phyloP scores from a whole-genome alignment of 2,797 vertebrate genomes.

The Enteromius anoplus region DNA sequence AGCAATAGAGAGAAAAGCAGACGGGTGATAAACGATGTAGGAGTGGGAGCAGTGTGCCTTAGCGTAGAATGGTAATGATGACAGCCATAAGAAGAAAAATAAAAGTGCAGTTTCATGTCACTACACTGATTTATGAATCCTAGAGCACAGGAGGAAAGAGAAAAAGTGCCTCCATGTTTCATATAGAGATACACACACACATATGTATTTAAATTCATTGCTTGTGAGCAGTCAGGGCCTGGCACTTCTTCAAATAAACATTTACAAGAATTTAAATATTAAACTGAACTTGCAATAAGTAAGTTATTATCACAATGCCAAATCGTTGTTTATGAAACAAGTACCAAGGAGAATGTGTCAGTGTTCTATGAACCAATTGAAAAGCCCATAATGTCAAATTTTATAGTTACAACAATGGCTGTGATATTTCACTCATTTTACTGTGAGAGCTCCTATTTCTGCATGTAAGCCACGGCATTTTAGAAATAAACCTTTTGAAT shows the following conservation, averaged over 20 bases:
- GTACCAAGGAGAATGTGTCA: constrained; percentile 21
- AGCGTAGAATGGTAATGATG: constrained; percentile 66
- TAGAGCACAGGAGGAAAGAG: constrained; percentile 52
- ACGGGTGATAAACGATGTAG: constrained; percentile 55
- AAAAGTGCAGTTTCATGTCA: constrained; percentile 60
- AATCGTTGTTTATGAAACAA: constrained; percentile 50
- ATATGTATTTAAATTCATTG: constrained; percentile 48
- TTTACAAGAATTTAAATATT: constrained; percentile 47
- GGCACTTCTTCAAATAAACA: constrained; percentile 50
- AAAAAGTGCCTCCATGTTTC: constrained; percentile 35
- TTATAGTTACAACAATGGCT: constrained; percentile 10
- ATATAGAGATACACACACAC: constrained; percentile 13
- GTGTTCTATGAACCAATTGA: constrained; percentile 14
- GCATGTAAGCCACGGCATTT: not conserved
- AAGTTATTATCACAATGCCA: constrained; percentile 49
- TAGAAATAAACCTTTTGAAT: constrained; percentile 10
- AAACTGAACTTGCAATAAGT: constrained; percentile 39
- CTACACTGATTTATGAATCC: constrained; percentile 61
- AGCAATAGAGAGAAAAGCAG: constrained; percentile 39
- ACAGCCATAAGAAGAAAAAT: constrained; percentile 62
- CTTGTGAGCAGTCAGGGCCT: constrained; percentile 41
- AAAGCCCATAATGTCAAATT: constrained; percentile 26
- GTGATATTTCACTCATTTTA: constrained; percentile 6
- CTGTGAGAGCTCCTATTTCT: constrained; percentile 4
- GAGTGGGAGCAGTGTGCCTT: constrained; percentile 54